Evolutionary conservation across 2,113 vertebrate species (phyloP).

Genomic region (Hassar affinis): DNA sequence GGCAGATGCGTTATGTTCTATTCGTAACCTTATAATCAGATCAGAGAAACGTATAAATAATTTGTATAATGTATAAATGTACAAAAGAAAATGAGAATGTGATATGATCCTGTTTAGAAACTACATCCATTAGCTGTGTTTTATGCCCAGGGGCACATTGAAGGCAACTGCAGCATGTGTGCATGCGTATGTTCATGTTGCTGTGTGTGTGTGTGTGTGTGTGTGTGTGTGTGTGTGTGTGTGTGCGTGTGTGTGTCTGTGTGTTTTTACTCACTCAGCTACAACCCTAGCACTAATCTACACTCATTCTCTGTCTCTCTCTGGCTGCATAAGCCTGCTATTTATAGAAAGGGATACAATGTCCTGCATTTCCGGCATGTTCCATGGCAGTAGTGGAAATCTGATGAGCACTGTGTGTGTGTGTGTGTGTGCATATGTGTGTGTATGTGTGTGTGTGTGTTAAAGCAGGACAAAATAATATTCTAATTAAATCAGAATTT

Average conservation of each 20-base stretch:
- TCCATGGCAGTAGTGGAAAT: slow-evolving; percentile 57
- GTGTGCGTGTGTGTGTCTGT: neutral
- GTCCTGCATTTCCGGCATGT: slow-evolving; percentile 62
- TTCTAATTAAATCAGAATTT: neutral
- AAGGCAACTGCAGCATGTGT: slow-evolving; percentile 3
- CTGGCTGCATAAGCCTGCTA: slow-evolving; percentile 65
- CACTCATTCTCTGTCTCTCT: slow-evolving; percentile 52
- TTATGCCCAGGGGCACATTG: neutral
- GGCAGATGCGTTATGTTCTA: neutral
- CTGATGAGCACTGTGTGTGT: slow-evolving; percentile 37
- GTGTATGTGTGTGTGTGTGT: neutral
- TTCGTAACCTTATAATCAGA: neutral
- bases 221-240: neutral
- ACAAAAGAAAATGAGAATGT: too few species aligned
- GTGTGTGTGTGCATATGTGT: neutral
- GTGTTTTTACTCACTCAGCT: slow-evolving; percentile 33
- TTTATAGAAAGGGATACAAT: slow-evolving; percentile 68
- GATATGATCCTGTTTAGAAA: neutral
- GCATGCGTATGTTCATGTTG: neutral
- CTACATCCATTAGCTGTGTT: slow-evolving; percentile 21
- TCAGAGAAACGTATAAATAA: neutral
- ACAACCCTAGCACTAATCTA: slow-evolving; percentile 20
- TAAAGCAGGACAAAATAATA: neutral
- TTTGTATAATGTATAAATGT: too few species aligned
- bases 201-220: neutral